Percentiles rank a stretch among this genome's conserved stretches.
Conservation (phyloP, 2,113 vertebrate genomes). For the Callipepla squamata region DNA sequence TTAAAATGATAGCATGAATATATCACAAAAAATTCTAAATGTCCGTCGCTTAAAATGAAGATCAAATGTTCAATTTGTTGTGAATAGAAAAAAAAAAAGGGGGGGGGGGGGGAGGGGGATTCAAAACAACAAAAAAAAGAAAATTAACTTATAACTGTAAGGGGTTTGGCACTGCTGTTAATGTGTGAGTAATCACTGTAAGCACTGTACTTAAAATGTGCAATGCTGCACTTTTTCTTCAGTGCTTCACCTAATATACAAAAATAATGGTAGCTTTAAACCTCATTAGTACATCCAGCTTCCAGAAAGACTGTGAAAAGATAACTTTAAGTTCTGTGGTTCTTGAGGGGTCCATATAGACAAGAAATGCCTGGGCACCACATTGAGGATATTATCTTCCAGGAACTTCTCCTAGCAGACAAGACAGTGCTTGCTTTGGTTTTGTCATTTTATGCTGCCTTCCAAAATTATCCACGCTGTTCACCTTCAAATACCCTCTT, state of each 20-base stretch:
- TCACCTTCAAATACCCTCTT: background rate
- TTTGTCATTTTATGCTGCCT: background rate
- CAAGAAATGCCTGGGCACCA: background rate
- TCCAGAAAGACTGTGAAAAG: background rate
- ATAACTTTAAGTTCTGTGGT: background rate
- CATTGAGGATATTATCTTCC: background rate
- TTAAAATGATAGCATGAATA: rapidly evolving
- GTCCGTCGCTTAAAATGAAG: background rate
- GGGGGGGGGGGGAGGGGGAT: background rate
- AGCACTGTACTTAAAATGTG: background rate
- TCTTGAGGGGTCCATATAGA: background rate
- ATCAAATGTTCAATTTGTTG: background rate
- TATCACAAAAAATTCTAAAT: background rate
- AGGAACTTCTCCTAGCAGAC: background rate
- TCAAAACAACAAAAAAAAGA: background rate
- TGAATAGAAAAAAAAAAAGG: background rate
- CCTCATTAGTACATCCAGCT: background rate
- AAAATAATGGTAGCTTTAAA: background rate
- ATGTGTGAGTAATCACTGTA: background rate
- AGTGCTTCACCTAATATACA: background rate
- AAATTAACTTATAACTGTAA: background rate
- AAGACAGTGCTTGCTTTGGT: background rate
- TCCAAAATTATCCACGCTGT: background rate
- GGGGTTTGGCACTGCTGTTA: background rate
- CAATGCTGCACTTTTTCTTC: background rate